Evolutionary conservation across 2,888 invertebrate genomes (phyloP).

Genomic region (Heliconius aoede): DNA sequence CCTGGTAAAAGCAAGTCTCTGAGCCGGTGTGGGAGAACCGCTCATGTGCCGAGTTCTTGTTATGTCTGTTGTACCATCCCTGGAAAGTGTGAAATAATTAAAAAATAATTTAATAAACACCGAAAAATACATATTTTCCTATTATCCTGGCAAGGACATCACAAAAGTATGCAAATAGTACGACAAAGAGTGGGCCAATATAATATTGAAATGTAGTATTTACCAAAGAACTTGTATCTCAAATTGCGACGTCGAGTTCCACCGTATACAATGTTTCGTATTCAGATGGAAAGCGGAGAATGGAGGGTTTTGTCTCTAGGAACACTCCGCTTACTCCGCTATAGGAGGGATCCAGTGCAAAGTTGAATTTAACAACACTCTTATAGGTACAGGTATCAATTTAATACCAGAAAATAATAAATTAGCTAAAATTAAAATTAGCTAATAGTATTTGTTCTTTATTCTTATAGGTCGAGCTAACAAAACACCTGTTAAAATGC

Average conservation of each 20-base stretch:
- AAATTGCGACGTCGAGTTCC: no score
- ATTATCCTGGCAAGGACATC: no score
- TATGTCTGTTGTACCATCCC: slow-evolving; percentile 95
- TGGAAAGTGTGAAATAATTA: slow-evolving; percentile 47
- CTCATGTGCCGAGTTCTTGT: slow-evolving; percentile 93
- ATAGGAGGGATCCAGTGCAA: background rate
- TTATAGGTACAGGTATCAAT: no score
- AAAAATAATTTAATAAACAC: background rate
- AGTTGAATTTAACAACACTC: no score
- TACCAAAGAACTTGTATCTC: no score
- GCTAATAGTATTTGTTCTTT: no score
- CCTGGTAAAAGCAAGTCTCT: slow-evolving; percentile 91
- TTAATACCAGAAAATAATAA: no score
- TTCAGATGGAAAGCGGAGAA: no score
- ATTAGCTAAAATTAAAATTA: no score
- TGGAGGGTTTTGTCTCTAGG: no score
- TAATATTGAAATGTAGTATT: background rate
- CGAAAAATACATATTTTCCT: background rate
- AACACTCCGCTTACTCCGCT: no score
- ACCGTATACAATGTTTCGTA: no score
- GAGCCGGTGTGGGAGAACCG: slow-evolving; percentile 86
- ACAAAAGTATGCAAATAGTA: background rate
- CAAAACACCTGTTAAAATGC: background rate
- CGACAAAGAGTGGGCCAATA: background rate
- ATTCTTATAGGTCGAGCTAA: background rate